phyloP scores from a whole-genome alignment of 2,888 invertebrate genomes.

The Cryptophagus acutangulus region DNA sequence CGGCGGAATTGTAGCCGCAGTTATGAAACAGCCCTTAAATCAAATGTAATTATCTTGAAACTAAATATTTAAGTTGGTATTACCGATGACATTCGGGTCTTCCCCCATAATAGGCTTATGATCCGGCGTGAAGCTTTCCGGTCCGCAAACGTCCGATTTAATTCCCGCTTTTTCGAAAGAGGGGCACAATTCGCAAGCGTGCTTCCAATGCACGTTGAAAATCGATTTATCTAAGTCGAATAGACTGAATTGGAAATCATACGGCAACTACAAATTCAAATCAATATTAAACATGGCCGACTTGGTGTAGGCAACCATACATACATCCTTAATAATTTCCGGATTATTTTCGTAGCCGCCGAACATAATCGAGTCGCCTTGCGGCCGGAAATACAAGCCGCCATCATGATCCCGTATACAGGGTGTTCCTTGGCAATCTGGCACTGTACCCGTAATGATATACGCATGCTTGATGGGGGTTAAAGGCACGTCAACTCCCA shows the following conservation, averaged over 20 bases:
- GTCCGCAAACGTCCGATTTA: constrained; percentile 83
- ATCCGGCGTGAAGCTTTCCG: constrained; percentile 89
- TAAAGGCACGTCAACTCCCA: constrained; percentile 67
- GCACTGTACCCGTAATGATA: constrained; percentile 73
- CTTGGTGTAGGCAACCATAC: neutral
- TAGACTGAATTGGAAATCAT: constrained; percentile 75
- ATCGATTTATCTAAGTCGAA: constrained; percentile 85
- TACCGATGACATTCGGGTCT: constrained; percentile 59
- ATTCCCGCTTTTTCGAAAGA: constrained; percentile 69
- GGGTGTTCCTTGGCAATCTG: constrained; percentile 68
- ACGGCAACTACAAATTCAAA: constrained; percentile 53
- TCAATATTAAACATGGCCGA: neutral
- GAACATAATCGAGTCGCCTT: constrained; percentile 76
- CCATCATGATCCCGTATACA: constrained; percentile 85
- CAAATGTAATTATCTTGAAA: constrained; percentile 1
- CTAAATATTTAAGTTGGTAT: neutral
- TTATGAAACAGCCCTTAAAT: constrained; percentile 71
- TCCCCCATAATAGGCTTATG: constrained; percentile 84
- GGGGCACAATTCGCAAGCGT: constrained; percentile 71
- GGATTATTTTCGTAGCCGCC: constrained; percentile 89
- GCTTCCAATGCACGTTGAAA: constrained; percentile 70
- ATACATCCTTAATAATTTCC: constrained; percentile 68
- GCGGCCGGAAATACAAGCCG: constrained; percentile 75
- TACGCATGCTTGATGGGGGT: constrained; percentile 86
- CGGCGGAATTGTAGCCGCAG: constrained; percentile 86